Conservation (phyloP, 2,113 vertebrate species). For the Oxyruncus cristatus region DNA sequence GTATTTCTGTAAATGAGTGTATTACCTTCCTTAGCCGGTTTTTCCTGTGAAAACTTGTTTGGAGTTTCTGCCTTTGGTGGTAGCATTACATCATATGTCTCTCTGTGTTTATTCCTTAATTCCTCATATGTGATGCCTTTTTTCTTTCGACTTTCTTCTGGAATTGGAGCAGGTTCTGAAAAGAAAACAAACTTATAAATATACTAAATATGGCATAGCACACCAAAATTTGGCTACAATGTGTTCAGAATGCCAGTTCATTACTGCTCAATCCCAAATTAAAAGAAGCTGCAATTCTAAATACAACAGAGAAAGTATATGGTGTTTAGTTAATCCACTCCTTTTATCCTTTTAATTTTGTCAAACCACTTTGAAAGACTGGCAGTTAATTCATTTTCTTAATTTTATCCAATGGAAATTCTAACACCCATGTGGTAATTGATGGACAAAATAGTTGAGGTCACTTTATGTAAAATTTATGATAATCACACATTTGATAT, state of each 20-base stretch:
- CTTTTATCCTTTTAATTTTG: background rate
- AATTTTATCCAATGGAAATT: background rate
- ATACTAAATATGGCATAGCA: background rate
- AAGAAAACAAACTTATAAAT: constrained; percentile 35
- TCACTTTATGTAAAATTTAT: background rate
- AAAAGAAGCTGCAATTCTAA: background rate
- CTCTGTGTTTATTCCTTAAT: constrained; percentile 80
- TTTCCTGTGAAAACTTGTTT: constrained; percentile 71
- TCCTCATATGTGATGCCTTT: constrained; percentile 79
- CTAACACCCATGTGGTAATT: background rate
- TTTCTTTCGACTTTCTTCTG: constrained; percentile 75
- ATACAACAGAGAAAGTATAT: background rate
- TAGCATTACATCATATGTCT: constrained; percentile 69
- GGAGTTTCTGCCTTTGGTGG: constrained; percentile 71
- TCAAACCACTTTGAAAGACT: background rate
- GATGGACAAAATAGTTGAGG: background rate
- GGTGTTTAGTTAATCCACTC: background rate
- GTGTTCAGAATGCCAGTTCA: background rate
- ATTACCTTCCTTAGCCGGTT: constrained; percentile 74
- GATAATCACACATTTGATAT: background rate
- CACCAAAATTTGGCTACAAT: background rate
- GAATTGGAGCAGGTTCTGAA: constrained; percentile 67
- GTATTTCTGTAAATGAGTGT: background rate
- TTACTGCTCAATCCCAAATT: background rate
- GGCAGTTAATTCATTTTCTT: background rate